Percentiles rank a stretch among this genome's conserved stretches.
phyloP scores from a whole-genome alignment of 2,888 invertebrate species.

The Acleris emargana region DNA sequence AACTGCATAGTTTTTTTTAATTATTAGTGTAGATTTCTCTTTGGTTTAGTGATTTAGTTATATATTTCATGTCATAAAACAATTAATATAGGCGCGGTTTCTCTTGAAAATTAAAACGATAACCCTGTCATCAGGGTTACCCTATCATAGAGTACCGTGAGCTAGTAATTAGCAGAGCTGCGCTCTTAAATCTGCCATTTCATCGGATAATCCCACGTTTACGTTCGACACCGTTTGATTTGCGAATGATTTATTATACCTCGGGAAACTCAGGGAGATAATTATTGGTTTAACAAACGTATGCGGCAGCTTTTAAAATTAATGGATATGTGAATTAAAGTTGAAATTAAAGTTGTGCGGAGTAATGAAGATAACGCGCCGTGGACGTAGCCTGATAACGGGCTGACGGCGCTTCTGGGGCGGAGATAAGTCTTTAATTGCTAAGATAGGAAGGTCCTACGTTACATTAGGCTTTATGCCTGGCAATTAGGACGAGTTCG shows the following conservation, averaged over 20 bases:
- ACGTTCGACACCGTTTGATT: constrained; percentile 67
- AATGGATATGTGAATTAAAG: constrained; percentile 79
- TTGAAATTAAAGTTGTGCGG: constrained; percentile 74
- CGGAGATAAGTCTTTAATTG: constrained; percentile 76
- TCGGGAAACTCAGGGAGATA: constrained; percentile 64
- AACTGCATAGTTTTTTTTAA: too few relatives aligned
- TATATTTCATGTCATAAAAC: not conserved
- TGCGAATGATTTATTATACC: constrained; percentile 67
- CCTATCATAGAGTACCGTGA: constrained; percentile 29
- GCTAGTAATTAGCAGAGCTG: constrained; percentile 54
- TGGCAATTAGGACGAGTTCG: constrained; percentile 49
- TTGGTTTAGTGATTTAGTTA: too few relatives aligned
- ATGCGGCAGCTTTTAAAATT: constrained; percentile 74
- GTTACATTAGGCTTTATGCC: constrained; percentile 52
- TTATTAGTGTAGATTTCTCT: too few relatives aligned
- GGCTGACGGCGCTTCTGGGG: constrained; percentile 73
- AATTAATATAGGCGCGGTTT: too few relatives aligned
- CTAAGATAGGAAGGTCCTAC: constrained; percentile 65
- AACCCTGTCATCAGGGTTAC: not conserved
- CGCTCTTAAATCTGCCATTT: constrained; percentile 59
- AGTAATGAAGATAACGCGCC: constrained; percentile 78
- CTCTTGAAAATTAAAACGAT: too few relatives aligned
- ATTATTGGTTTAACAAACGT: constrained; percentile 72
- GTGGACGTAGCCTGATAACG: constrained; percentile 71
- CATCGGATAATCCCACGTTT: constrained; percentile 48